A percentile compares a stretch with the other conserved stretches of the same genome.
Evolutionary conservation across 2,888 invertebrate species (phyloP).

Genomic region (Entomobrya proxima): DNA sequence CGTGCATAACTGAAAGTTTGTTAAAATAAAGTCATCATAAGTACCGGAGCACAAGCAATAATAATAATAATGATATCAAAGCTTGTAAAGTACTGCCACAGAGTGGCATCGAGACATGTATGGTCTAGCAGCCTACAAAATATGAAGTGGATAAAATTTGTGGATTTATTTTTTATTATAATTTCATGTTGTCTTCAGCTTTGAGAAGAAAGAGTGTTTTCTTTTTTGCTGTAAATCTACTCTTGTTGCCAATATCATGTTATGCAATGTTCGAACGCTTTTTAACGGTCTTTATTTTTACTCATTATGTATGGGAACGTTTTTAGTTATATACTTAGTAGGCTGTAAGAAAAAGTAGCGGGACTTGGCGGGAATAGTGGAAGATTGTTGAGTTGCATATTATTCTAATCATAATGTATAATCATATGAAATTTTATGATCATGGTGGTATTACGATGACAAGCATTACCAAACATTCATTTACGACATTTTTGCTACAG

Average conservation of each 20-base stretch:
- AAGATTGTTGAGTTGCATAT: no score
- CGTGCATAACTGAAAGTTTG: not conserved
- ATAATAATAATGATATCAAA: not conserved
- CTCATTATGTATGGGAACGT: not conserved
- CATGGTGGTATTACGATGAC: not conserved
- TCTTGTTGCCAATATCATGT: not conserved
- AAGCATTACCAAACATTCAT: conserved; percentile 1
- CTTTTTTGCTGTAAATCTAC: conserved; percentile 35
- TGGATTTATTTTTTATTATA: conserved; percentile 1
- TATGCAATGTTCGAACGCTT: not conserved
- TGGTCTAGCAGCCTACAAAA: not conserved
- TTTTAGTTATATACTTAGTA: not conserved
- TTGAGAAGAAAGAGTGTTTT: conserved; percentile 45
- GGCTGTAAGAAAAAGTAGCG: not conserved
- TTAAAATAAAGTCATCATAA: conserved; percentile 1
- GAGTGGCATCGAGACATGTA: not conserved
- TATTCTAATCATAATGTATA: no score
- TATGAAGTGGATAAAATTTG: conserved; percentile 26
- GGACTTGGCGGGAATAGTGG: not conserved
- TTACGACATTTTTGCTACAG: not conserved
- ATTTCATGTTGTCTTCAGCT: conserved; percentile 16
- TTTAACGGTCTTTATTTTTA: conserved; percentile 6
- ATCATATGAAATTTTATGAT: not conserved
- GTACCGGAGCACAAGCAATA: not conserved
- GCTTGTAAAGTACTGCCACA: not conserved